Conservation (phyloP, 2,113 vertebrate species). For the Xenotilapia caudafasciata region DNA sequence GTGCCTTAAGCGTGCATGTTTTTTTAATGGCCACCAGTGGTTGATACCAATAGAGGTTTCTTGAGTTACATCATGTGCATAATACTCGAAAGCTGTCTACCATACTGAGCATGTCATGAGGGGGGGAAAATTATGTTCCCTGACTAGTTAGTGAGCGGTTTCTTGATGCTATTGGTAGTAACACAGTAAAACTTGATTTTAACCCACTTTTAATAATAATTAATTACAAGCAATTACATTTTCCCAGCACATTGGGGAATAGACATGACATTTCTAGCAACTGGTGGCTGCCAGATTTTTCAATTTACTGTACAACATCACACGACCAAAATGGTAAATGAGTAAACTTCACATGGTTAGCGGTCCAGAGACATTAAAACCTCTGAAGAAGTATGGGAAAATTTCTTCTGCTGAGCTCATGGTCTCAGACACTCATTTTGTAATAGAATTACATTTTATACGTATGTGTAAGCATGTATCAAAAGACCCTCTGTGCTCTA, state of each 20-base stretch:
- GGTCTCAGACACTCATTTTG: background rate
- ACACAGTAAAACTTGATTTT: background rate
- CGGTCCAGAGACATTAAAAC: background rate
- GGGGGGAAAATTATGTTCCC: fast-evolving
- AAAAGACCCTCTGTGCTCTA: background rate
- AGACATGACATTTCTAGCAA: background rate
- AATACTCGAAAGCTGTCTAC: background rate
- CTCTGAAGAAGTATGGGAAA: background rate
- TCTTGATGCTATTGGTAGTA: background rate
- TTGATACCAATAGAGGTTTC: background rate
- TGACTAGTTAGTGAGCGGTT: background rate
- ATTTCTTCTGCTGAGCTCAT: background rate
- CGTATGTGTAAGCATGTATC: background rate
- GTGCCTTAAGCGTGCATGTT: background rate
- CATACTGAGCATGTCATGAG: background rate
- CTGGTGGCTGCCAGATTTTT: background rate
- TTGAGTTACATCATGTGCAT: background rate
- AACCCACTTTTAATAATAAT: background rate
- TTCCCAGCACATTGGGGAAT: background rate
- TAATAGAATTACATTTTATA: background rate
- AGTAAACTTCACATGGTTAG: background rate
- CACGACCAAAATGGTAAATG: background rate
- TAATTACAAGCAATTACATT: background rate
- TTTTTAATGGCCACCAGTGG: background rate
- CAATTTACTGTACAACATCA: background rate